A percentile compares a stretch with the other conserved stretches of the same genome.
phyloP scores from a whole-genome alignment of 2,797 vertebrate species.

The Eutrigla gurnardus region DNA sequence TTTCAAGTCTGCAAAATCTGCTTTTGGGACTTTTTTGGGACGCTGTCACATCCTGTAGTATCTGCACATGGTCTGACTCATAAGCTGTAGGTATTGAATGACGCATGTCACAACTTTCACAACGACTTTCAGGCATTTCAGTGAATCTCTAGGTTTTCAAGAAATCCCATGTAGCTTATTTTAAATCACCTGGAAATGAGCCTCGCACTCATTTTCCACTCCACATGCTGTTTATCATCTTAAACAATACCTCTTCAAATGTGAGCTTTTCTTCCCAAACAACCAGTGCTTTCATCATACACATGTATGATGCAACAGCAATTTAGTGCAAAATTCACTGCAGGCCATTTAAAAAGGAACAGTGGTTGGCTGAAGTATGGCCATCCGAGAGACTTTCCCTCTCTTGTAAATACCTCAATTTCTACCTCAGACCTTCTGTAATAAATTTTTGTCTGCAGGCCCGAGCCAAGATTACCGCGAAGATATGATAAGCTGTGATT shows the following conservation, averaged over 20 bases:
- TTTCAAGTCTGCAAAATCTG: neutral
- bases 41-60: neutral
- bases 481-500: neutral
- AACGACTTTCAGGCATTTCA: slow-evolving; percentile 19
- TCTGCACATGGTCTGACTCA: slow-evolving; percentile 15
- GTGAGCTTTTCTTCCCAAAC: neutral
- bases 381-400: neutral
- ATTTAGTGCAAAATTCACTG: too few species aligned
- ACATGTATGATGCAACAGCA: neutral
- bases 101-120: slow-evolving; percentile 9
- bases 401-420: neutral
- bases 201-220: neutral
- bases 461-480: neutral
- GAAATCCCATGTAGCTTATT: neutral
- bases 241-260: neutral
- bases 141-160: slow-evolving; percentile 16
- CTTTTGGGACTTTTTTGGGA: neutral
- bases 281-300: neutral
- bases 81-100: neutral
- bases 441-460: neutral
- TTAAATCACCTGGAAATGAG: neutral
- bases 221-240: neutral
- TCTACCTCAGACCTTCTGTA: neutral
- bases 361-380: neutral
- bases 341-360: too few species aligned